Percentiles rank a stretch among this genome's conserved stretches.
Evolutionary conservation across 2,888 invertebrate species (phyloP).

Genomic region (Stenichneumon culpator): DNA sequence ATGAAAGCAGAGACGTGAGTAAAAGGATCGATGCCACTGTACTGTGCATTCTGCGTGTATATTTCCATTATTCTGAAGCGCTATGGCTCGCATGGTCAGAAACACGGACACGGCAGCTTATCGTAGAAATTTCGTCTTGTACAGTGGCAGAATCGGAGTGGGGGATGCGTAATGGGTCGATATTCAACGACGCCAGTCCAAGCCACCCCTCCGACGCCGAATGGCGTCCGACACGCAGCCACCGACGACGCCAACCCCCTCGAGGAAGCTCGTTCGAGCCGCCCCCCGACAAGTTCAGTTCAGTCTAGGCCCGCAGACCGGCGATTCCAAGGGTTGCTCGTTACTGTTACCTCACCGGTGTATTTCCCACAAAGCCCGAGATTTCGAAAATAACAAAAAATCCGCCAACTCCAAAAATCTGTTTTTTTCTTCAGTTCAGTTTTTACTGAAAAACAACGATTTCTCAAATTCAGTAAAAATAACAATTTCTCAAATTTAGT

Average conservation of each 20-base stretch:
- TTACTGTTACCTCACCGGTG: slow-evolving; percentile 33
- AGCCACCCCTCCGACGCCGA: slow-evolving; percentile 63
- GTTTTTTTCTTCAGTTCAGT: background rate
- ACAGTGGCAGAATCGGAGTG: slow-evolving; percentile 40
- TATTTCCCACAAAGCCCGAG: slow-evolving; percentile 28
- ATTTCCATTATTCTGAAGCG: background rate
- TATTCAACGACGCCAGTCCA: slow-evolving; percentile 74
- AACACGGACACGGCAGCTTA: background rate
- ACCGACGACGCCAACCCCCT: slow-evolving; percentile 62
- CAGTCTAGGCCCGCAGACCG: slow-evolving; percentile 69
- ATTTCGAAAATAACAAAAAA: slow-evolving; percentile 12
- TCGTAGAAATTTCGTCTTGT: slow-evolving; percentile 35
- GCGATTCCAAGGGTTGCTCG: slow-evolving; percentile 51
- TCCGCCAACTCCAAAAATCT: background rate
- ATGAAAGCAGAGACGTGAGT: no score
- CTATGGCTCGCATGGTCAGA: slow-evolving; percentile 10
- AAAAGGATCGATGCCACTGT: background rate
- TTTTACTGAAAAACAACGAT: background rate
- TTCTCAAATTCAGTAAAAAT: no score
- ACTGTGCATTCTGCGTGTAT: background rate
- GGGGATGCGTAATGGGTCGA: slow-evolving; percentile 73
- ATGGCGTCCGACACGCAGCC: slow-evolving; percentile 66
- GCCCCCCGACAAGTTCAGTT: slow-evolving; percentile 59
- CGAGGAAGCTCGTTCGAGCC: slow-evolving; percentile 47
- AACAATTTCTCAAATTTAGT: background rate